phyloP scores from a whole-genome alignment of 2,113 vertebrate genomes.

The human region GRCh38 chr9:104127001-104127500 shows the following conservation, averaged over 20 bases:
- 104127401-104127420: slow-evolving; percentile 91
- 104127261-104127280: slow-evolving; percentile 48
- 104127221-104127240: slow-evolving; percentile 1
- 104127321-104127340: slow-evolving; percentile 89
- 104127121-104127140: neutral
- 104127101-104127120: neutral
- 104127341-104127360: slow-evolving; percentile 91
- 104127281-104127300: slow-evolving; percentile 89
- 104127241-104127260: neutral
- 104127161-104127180: neutral
- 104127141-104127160: neutral
- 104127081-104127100: neutral
- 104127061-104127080: neutral
- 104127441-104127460: slow-evolving; percentile 89
- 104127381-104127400: slow-evolving; percentile 88
- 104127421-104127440: slow-evolving; percentile 93
- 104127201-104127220: slow-evolving; percentile 15
- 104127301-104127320: slow-evolving; percentile 90
- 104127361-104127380: slow-evolving; percentile 86
- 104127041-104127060: neutral
- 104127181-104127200: neutral
- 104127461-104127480: slow-evolving; percentile 88
- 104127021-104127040: neutral
- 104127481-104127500: slow-evolving; percentile 82
- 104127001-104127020: neutral